Conservation (phyloP, 2,797 vertebrate genomes). For the Heliangelus exortis region DNA sequence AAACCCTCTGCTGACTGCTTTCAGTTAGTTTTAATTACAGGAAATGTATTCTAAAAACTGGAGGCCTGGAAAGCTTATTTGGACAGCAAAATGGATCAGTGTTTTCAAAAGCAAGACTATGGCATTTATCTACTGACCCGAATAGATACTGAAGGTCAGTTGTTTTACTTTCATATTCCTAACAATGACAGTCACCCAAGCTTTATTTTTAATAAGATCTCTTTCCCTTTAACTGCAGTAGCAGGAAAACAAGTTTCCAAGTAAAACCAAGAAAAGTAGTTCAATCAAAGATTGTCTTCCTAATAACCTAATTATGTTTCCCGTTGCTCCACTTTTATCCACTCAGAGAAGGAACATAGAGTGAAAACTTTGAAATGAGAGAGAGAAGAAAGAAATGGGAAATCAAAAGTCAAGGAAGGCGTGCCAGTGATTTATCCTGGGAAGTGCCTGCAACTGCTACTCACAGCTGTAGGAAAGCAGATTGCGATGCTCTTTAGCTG, state of each 20-base stretch:
- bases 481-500: conserved; percentile 36
- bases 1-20: conserved; percentile 29
- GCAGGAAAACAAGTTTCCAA: conserved; percentile 7
- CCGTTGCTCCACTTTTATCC: conserved; percentile 5
- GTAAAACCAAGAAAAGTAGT: neutral
- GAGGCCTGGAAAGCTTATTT: conserved; percentile 44
- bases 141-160: conserved; percentile 44
- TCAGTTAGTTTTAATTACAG: conserved; percentile 10
- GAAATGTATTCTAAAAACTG: conserved; percentile 5
- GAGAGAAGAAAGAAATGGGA: conserved; percentile 3
- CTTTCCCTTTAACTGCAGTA: neutral
- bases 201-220: conserved; percentile 56
- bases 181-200: conserved; percentile 3
- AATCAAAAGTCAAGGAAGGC: conserved; percentile 32
- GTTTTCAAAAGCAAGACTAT: conserved; percentile 20
- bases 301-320: conserved; percentile 28
- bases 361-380: neutral
- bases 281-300: neutral
- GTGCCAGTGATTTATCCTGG: conserved; percentile 19
- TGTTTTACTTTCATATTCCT: conserved; percentile 21
- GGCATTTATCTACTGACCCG: conserved; percentile 30
- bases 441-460: neutral
- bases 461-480: conserved; percentile 33
- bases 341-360: neutral
- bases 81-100: conserved; percentile 38